These are phyloP conservation scores for Progne subis DNA, from an alignment of 2,113 vertebrate species.

Conservation along the genomic window DNA sequence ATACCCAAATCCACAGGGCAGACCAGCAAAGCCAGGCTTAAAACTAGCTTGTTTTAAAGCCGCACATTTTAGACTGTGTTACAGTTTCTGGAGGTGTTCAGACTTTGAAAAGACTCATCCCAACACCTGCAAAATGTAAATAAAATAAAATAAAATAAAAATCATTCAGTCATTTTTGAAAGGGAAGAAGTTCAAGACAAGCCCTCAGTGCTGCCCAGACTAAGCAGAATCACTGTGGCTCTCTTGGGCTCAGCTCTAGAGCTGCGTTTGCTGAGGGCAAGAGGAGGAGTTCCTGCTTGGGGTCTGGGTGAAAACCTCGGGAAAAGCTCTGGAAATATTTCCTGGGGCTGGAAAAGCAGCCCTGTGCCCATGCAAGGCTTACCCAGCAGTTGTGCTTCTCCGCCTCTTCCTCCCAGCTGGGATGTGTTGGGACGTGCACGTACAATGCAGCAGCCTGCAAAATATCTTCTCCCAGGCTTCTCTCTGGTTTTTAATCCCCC, in stretches of 20 bases:
- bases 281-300: background rate
- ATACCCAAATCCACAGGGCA: background rate
- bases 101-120: background rate
- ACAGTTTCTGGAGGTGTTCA: background rate
- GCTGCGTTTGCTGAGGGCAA: fast-evolving
- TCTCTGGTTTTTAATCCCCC: background rate
- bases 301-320: background rate
- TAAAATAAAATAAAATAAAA: background rate
- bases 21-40: background rate
- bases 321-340: background rate
- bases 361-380: background rate
- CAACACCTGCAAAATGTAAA: background rate
- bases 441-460: conserved; percentile 9
- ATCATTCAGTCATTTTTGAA: background rate
- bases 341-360: background rate
- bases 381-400: background rate
- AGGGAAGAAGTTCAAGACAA: background rate
- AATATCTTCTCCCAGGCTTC: background rate
- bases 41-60: background rate
- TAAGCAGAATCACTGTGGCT: fast-evolving
- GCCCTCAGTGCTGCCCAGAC: background rate
- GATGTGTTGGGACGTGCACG: background rate
- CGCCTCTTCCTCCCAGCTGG: background rate
- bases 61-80: background rate
- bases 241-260: background rate